Base-by-base conservation (phyloP, 2,888 invertebrate species). In the Amphipyra berbera region DNA sequence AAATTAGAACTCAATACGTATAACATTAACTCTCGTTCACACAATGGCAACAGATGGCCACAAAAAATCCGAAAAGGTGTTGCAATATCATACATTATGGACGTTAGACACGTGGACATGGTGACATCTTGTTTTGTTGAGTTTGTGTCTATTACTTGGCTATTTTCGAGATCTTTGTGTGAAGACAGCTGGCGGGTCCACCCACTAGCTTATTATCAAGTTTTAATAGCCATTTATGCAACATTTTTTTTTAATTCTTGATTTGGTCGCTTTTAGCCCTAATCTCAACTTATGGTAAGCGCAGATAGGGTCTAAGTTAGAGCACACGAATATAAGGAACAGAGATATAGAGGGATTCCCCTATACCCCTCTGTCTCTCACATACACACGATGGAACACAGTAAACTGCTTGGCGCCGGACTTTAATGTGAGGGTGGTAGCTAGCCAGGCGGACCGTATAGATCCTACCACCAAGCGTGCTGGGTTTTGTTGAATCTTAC, bases 1-100 rank as follows among this genome's bases (percentile, higher is more conserved):
- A 78, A 78, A 78, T 78, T 78, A 70, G 61, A 68, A 68, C 30
- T 70, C 70, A 27, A 78, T 75, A 61, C 61, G 38, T 64, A 49
- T 27, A 56, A 54, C 50, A 78, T 78, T 78, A 61, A 47, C 9
- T 50, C 13, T 27, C 40, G 0, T 44, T 52, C 42, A 44, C 48
- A 57, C 47, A 63, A 68, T 58, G 50, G 41, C 35, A 53, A 62
- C 78, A 78, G 77, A 70, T 78, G 73, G 59, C n/a, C 48, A 2
- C 57, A 59, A 63, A 69, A 58, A 64, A 35, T 8, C 10, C 6
- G 30, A 21, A 53, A 71, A 74, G 66, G 60, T 68, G 74, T 72
- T 52, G 15, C 46, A 45, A 61, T 58, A 27, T 74, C 40, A 76
- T 77, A 77, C 66, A 77, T 76, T 66, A 40, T 38, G 21, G 12